A percentile compares a stretch with the other conserved stretches of the same genome.
Evolutionary conservation across 1,140 invertebrate genomes (phyloP).

Genomic region (Orius insidiosus): DNA sequence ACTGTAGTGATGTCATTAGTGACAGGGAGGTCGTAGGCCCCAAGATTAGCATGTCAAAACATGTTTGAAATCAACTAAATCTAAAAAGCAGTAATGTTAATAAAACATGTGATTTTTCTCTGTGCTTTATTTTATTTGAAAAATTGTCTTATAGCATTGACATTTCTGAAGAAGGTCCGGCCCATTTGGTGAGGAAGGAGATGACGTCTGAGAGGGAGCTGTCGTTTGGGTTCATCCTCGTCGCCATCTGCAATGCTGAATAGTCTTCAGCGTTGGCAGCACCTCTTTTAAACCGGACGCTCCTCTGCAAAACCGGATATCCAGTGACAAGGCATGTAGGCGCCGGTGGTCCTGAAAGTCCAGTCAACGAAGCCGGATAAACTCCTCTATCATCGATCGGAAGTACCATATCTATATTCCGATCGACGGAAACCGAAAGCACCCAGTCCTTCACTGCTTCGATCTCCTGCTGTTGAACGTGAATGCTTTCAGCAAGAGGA

Average conservation of each 20-base stretch:
- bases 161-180: constrained; percentile 32
- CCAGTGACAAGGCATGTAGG: constrained; percentile 66
- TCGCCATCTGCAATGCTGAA: constrained; percentile 69
- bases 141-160: too few species aligned
- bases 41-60: too few species aligned
- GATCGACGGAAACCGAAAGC: constrained; percentile 88
- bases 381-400: constrained; percentile 48
- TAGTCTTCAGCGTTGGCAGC: constrained; percentile 71
- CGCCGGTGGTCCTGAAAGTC: constrained; percentile 23
- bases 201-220: constrained; percentile 51
- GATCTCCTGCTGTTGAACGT: constrained; percentile 37
- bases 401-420: constrained; percentile 65
- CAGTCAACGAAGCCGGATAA: constrained; percentile 47
- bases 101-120: too few species aligned
- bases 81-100: too few species aligned
- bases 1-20: too few species aligned
- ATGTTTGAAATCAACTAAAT: too few species aligned
- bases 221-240: constrained; percentile 41
- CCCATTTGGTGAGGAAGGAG: constrained; percentile 61
- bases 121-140: neutral
- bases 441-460: constrained; percentile 92
- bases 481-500: constrained; percentile 48
- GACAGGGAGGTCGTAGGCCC: too few species aligned
- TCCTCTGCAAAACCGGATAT: constrained; percentile 37
- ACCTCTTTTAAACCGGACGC: constrained; percentile 2